Percentiles rank a stretch among this genome's conserved stretches.
phyloP scores from a whole-genome alignment of 2,113 vertebrate genomes.

The Anolis carolinensis region DNA sequence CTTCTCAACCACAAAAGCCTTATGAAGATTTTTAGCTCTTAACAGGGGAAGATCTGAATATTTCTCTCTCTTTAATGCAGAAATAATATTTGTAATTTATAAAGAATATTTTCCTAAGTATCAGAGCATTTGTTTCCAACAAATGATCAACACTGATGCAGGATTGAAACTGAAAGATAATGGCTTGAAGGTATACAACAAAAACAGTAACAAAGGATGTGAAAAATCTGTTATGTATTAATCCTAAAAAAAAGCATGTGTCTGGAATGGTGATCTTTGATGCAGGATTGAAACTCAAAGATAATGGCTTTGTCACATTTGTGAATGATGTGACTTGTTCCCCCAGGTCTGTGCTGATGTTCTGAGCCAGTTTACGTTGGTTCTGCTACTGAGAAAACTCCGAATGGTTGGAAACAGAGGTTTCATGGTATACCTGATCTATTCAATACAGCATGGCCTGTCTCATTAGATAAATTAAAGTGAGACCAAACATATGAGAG shows the following conservation, averaged over 20 bases:
- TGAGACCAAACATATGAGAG: not conserved
- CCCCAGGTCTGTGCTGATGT: not conserved
- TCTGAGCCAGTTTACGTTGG: not conserved
- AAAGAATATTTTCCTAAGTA: not conserved
- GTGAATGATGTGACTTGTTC: not conserved
- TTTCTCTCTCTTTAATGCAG: not conserved
- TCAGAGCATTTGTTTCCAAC: not conserved
- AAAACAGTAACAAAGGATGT: no score
- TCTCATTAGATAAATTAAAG: not conserved
- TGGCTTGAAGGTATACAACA: no score
- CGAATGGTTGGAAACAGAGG: not conserved
- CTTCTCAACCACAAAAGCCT: not conserved
- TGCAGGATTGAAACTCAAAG: not conserved
- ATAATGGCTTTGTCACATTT: not conserved
- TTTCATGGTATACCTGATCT: no score
- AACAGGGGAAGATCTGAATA: not conserved
- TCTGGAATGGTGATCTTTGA: not conserved
- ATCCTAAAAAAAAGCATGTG: not conserved
- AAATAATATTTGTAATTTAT: slow-evolving; percentile 8
- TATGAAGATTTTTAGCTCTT: not conserved
- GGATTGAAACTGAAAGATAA: no score
- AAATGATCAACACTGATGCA: no score
- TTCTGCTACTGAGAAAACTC: not conserved
- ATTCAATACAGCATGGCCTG: not conserved
- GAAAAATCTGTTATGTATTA: not conserved